Evolutionary conservation across 2,113 vertebrate genomes (phyloP).

Genomic region (Nothoprocta pentlandii): DNA sequence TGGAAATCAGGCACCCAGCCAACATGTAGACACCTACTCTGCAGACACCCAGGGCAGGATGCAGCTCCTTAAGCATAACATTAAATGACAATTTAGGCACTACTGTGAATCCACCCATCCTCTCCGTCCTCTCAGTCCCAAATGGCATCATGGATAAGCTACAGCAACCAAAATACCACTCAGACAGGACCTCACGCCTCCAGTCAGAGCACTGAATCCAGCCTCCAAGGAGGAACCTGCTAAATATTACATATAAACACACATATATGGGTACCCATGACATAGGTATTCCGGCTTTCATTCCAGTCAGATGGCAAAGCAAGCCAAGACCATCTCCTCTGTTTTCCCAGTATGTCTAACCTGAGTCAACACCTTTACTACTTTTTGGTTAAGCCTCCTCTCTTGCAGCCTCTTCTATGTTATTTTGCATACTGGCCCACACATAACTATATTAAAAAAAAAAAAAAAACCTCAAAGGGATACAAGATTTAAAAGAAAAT

Average conservation of each 20-base stretch:
- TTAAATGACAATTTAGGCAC: neutral
- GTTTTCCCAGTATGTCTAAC: neutral
- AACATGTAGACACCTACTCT: neutral
- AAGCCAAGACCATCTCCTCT: neutral
- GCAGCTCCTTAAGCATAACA: neutral
- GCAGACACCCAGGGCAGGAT: neutral
- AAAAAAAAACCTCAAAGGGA: neutral
- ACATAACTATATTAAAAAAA: neutral
- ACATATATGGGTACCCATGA: neutral
- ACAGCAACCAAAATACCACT: neutral
- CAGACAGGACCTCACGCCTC: neutral
- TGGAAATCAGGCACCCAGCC: neutral
- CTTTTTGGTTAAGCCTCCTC: neutral
- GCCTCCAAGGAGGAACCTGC: neutral
- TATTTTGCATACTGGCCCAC: neutral
- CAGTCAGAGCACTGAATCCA: neutral
- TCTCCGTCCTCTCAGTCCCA: too few species aligned
- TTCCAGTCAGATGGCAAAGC: neutral
- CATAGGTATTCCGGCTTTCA: neutral
- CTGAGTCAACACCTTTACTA: neutral
- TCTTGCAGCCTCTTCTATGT: neutral
- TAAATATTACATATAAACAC: neutral
- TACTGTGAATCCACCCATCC: neutral
- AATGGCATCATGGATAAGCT: neutral
- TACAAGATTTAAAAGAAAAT: neutral